Evolutionary conservation across 2,797 vertebrate species (phyloP).

Genomic region (Arrhamphus sclerolepis): DNA sequence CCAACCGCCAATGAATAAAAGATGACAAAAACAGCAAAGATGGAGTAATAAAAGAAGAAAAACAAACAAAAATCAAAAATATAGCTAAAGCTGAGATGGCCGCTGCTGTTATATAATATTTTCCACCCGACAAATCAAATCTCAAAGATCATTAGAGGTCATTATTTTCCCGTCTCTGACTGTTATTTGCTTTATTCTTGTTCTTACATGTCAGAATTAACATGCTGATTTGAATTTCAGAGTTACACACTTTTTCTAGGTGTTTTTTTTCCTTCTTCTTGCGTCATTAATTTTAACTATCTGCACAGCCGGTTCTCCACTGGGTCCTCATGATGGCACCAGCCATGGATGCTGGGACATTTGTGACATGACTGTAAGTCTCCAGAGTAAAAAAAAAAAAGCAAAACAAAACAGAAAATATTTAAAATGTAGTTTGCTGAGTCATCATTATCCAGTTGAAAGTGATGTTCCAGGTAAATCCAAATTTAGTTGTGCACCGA

Average conservation of each 20-base stretch:
- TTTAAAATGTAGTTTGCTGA: slow-evolving; percentile 34
- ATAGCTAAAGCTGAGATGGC: no score
- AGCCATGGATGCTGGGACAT: slow-evolving; percentile 68
- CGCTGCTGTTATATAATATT: no score
- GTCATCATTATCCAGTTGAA: slow-evolving; percentile 77
- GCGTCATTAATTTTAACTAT: slow-evolving; percentile 61
- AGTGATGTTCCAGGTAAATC: slow-evolving; percentile 70
- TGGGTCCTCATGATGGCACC: slow-evolving; percentile 67
- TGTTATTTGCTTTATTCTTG: neutral
- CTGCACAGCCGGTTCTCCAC: slow-evolving; percentile 69
- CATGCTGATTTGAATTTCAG: slow-evolving; percentile 15
- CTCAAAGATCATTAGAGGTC: no score
- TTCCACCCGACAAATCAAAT: no score
- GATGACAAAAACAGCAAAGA: no score
- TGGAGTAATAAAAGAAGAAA: no score
- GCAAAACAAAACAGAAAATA: neutral
- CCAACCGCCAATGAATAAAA: no score
- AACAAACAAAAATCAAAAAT: no score
- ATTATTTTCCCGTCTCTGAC: no score
- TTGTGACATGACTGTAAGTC: slow-evolving; percentile 74
- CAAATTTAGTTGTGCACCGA: slow-evolving; percentile 58
- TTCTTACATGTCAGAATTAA: neutral
- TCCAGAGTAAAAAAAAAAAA: slow-evolving; percentile 20
- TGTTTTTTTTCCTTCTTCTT: slow-evolving; percentile 46
- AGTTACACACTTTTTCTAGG: slow-evolving; percentile 26